Base-by-base conservation (phyloP, 2,888 invertebrate genomes). In the Caenorhabditis macrosperma region DNA sequence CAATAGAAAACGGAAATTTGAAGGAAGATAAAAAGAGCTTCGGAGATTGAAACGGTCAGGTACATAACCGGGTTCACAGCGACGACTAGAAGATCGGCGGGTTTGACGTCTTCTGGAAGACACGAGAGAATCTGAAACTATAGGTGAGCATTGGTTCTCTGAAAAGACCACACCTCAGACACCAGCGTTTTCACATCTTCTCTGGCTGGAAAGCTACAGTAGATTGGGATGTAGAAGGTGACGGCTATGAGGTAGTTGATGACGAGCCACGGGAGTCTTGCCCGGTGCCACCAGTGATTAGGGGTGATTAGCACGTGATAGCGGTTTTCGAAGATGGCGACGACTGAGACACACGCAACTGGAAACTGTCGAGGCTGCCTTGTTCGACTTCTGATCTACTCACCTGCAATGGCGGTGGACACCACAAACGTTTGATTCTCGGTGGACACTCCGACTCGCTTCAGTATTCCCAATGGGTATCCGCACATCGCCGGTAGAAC, bases 301-400 rank as follows among this genome's bases (percentile, higher is more conserved):
- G 3, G 6, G 26, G 10, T 52, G 24, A 26, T 52, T 26, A 52
- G 10, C n/a, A 52, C 26, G 1, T 15, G n/a, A 28, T 26, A 52
- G 15, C 52, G 52, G 15, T 52, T 52, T 20, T 52, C 52, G 9
- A 52, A 61, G 30, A 61, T 28, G 12, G 46, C 61, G 7, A 61
- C 2, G 20, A 61, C 22, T 10, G 61, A 61, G 7, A 61, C 48
- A 30, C 24, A 17, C 46, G 48, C 26, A 3, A 12, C 61, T 61
- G 61, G 6, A 61, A 61, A 38, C 6, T 15, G 12, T 10, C 3
- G 15, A 5, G 15, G 9, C 5, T 33, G 9, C 33, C 7, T 38
- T 5, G 5, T n/a, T n/a, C n/a, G n/a, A n/a, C n/a, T 38, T 5
- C 3, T 12, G 15, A 38, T 12, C 3, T 0, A 30, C 26, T 24